These are phyloP conservation scores for Aphodius sticticus DNA, from an alignment of 2,888 invertebrate genomes.

Conservation along the genomic window DNA sequence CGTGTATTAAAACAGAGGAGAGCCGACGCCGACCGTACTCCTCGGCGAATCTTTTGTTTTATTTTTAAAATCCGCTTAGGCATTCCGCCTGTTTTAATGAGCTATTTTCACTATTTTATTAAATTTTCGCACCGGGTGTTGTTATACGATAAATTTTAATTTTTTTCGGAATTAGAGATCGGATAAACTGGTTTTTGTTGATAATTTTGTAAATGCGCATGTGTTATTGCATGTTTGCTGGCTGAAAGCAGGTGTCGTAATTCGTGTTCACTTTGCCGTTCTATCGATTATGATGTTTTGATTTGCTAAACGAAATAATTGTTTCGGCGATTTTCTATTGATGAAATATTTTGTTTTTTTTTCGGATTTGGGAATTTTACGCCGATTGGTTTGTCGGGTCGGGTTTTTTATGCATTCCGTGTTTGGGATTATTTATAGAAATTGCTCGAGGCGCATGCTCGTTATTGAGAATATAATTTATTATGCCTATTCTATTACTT, in stretches of 20 bases:
- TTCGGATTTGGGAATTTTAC: neutral
- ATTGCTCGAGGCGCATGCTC: neutral
- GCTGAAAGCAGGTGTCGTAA: neutral
- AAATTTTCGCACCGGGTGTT: neutral
- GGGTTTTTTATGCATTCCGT: neutral
- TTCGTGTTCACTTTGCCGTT: neutral
- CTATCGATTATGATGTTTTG: constrained; percentile 4
- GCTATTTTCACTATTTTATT: neutral
- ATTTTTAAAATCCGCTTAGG: neutral
- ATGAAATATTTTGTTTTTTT: constrained; percentile 9
- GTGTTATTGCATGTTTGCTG: neutral
- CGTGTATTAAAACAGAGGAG: no score
- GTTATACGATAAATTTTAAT: neutral
- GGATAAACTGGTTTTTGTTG: neutral
- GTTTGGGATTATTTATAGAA: neutral
- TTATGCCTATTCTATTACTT: neutral
- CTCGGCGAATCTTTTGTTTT: neutral
- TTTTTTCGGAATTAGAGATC: neutral
- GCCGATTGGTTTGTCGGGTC: neutral
- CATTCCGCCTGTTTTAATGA: neutral
- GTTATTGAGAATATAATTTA: neutral
- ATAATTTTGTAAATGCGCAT: neutral
- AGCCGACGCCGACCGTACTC: no score
- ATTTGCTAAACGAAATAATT: neutral
- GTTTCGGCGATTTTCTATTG: neutral